Evolutionary conservation across 2,113 vertebrate genomes (phyloP), one percentile per base, ranked within the genome.

Genomic region (Sciurus niger): DNA sequence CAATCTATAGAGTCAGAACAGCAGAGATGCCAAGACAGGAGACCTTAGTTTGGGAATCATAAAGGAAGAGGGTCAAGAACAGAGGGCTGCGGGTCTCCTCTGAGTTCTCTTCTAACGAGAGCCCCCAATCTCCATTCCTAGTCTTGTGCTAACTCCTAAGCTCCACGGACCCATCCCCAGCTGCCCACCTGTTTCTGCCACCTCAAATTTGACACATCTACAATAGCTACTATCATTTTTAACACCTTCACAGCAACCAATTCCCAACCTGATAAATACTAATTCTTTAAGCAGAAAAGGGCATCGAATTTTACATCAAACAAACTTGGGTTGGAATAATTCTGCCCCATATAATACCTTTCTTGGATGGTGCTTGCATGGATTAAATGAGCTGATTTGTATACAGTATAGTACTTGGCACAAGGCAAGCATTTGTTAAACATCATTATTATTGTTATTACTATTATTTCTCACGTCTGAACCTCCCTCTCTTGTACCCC

Each of bases 1-100:
- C 22, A 28, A 34, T 79, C 68, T 24, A 6, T 18, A 34, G 72
- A 73, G 63, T 9, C 37, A 77, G 63, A 55, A 22, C 63, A 34
- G 68, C 74, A 94, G 70, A 90, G 68, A 76, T 37, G 46, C 10
- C 60, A 89, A 74, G 28, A 37, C 20, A 82, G 79, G n/a, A 95
- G 53, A 68, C 24, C 24, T 87, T 8, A 6, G 2, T 18, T 22
- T 58, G 60, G 22, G 13, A 79, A 13, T 46, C 34, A 82, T 3
- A 37, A 28, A 82, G 16, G n/a, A n/a, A 67, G 3, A 37, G 32
- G 11, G 22, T 77, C 43, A 24, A 80, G n/a, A 82, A 58, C 51
- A 72, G n/a, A 43, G 0, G 28, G 5, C 22, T 22, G 2, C 46
- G 55, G 58, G 58, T 77, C 60, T 85, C 20, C 22, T 24, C n/a